Evolutionary conservation across 2,797 vertebrate species (phyloP), one percentile per base, ranked within the genome.

Genomic region (Gymnocypris eckloni): DNA sequence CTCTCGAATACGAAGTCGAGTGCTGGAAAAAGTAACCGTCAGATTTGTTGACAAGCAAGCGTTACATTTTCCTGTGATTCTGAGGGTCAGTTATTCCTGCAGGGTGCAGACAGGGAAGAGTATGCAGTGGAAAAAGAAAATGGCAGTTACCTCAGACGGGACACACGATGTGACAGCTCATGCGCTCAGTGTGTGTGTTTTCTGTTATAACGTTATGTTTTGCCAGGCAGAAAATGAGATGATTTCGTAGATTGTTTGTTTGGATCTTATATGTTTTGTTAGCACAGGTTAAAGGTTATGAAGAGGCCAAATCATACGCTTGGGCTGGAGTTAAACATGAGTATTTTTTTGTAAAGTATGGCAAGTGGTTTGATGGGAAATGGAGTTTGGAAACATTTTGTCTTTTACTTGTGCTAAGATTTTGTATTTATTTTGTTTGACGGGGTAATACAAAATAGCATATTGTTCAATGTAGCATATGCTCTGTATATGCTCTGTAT

Each of bases 1-100:
- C 90, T 87, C 66, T 52, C 90, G 86, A 92, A 93, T 92, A 91
- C 93, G 88, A 92, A 92, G 41, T 93, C 92, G 12, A 39, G 52
- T 33, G 2, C n/a, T 22, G 48, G n/a, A 15, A 59, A 81, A 79
- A 43, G 37, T 54, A 22, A 16, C 61, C 66, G 67, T 45, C 41
- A 25, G 52, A 80, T 37, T 33, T 83, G 28, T 85, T 83, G 39
- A 79, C 3, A 41, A 64, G n/a, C 43, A 64, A 43, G 70, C 20
- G 13, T 41, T 45, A 76, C 37, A 64, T 66, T 82, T 37, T 22
- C 2, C 18, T 72, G 39, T 52, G 73, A 84, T 66, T 88, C 20
- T 69, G 48, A 54, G 25, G 66, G 81, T 81, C 75, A 39, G 80
- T 52, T 9, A n/a, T 81, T 61, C 61, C 33, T 43, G 56, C 39